Evolutionary conservation across 2,888 invertebrate species (phyloP), one percentile per base, ranked within the genome.

Genomic region (Tubiluchus corallicola): DNA sequence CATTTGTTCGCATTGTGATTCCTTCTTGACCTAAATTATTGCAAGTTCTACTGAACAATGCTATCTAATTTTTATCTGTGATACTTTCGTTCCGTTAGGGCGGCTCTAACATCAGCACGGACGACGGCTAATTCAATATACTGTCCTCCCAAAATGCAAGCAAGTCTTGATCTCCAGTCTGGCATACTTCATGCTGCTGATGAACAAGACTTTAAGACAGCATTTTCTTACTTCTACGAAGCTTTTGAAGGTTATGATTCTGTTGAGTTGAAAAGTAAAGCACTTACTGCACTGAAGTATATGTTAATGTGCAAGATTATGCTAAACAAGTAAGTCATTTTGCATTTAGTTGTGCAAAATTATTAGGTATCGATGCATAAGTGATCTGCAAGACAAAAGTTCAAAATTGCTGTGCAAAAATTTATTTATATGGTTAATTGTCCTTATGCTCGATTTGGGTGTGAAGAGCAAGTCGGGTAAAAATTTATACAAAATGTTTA

Each of bases 121-220:
- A 98, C 98, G n/a, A 99, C 98, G 41, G 98, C 98, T 4, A 99
- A 99, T 68, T 87, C 94, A 9, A 96, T 99, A 57, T 99, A 99
- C 65, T 94, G 96, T 65, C 92, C 96, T 49, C 96, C 98, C 0
- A 88, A 90, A 69, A 81, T 96, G 73, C 98, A 98, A 68, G 92
- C 94, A 4, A 82, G 92, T 5, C 71, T 99, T 37, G 98, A 99
- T 67, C 71, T 94, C 52, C 94, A 96, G 63, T 94, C 96, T 3
- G 72, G 72, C 44, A 90, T 99, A 53, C 70, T 99, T 45, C 98
- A 99, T 68, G 98, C 98, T 5, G 96, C 96, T n/a, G 98, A 98
- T 63, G 98, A 98, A 66, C 79, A 85, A 55, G 98, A 99, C 63
- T 99, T 98, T 66, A 98, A 99, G 73, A 99, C 98, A 46, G 96